These are phyloP conservation scores for Malurus cyaneus DNA, from an alignment of 2,113 vertebrate species.

Conservation along the genomic window DNA sequence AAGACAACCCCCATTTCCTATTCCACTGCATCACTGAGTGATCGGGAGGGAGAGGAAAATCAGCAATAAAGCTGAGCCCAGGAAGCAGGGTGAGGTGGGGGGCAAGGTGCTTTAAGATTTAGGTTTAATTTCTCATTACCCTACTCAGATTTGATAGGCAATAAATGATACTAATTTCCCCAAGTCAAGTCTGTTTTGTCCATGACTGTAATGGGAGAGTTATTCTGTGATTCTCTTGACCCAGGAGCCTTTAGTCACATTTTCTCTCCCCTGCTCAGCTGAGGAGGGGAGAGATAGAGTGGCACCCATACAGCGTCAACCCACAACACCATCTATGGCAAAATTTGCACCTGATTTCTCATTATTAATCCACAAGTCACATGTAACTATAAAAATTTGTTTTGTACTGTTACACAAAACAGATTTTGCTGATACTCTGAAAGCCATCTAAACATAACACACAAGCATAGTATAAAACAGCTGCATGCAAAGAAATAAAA, in stretches of 20 bases:
- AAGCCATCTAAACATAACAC: neutral
- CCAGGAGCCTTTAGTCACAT: neutral
- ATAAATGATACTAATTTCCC: neutral
- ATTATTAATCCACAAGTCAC: neutral
- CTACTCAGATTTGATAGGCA: neutral
- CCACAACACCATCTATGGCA: neutral
- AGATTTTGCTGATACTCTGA: neutral
- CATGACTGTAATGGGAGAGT: rapidly evolving
- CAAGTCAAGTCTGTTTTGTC: neutral
- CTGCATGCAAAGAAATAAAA: neutral
- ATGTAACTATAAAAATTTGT: neutral
- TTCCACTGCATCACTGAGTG: rapidly evolving
- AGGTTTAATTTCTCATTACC: neutral
- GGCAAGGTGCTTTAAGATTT: neutral
- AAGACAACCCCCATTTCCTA: neutral
- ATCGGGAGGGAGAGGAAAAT: neutral
- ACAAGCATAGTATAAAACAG: neutral
- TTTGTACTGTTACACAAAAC: neutral
- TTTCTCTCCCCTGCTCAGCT: neutral
- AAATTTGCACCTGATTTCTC: neutral
- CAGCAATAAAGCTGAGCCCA: neutral
- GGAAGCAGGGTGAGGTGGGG: neutral
- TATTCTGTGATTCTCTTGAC: neutral
- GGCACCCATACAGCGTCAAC: rapidly evolving
- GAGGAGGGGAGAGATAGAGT: neutral